These are phyloP conservation scores for Acleris literana DNA, from an alignment of 2,888 invertebrate species.

Conservation along the genomic window DNA sequence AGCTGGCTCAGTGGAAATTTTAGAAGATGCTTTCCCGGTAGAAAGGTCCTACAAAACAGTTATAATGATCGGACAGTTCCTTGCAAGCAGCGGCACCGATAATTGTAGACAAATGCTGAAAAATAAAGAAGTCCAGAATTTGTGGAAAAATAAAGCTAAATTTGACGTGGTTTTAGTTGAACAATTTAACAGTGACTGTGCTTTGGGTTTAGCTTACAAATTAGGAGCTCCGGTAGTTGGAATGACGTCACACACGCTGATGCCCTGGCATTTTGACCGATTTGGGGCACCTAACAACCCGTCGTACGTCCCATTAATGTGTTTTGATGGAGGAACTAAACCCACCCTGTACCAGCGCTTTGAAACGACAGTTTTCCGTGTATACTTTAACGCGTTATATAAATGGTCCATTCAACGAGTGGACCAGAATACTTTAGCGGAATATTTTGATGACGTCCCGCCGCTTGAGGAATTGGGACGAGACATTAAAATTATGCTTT, in stretches of 20 bases:
- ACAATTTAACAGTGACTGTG: constrained; percentile 85
- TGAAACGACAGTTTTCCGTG: constrained; percentile 63
- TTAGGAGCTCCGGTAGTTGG: constrained; percentile 83
- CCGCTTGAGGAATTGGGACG: constrained; percentile 76
- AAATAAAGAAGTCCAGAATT: constrained; percentile 60
- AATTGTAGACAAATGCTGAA: constrained; percentile 58
- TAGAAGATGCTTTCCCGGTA: constrained; percentile 56
- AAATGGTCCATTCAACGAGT: constrained; percentile 50
- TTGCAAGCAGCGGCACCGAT: constrained; percentile 49
- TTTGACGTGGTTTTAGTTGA: constrained; percentile 85
- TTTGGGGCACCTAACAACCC: constrained; percentile 84
- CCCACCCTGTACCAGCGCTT: constrained; percentile 78
- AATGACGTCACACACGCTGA: constrained; percentile 78
- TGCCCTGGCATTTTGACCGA: constrained; percentile 83
- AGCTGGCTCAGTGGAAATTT: constrained; percentile 52
- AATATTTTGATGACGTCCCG: constrained; percentile 75
- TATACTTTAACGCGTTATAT: constrained; percentile 46
- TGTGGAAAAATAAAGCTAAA: constrained; percentile 63
- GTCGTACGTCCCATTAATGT: constrained; percentile 81
- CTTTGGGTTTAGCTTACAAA: constrained; percentile 82
- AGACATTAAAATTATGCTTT: constrained; percentile 77
- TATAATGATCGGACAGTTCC: constrained; percentile 47
- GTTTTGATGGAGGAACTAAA: constrained; percentile 75
- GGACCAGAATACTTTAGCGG: constrained; percentile 57
- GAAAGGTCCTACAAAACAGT: constrained; percentile 50